A percentile compares a stretch with the other conserved stretches of the same genome.
phyloP scores from a whole-genome alignment of 2,113 vertebrate genomes.

The Anser cygnoides region DNA sequence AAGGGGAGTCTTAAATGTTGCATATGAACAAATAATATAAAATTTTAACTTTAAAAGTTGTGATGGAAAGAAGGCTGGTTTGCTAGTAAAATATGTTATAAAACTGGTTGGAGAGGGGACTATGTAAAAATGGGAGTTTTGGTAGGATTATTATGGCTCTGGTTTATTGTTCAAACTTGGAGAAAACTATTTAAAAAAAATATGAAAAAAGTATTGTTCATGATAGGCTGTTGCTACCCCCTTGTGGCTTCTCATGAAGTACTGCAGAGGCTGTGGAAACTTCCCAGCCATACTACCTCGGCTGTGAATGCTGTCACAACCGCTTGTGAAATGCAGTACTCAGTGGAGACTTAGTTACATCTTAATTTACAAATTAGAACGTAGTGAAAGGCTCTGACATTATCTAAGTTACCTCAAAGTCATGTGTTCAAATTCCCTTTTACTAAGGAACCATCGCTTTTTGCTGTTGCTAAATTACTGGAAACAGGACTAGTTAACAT shows the following conservation, averaged over 20 bases:
- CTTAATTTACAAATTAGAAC: not conserved
- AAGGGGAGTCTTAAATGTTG: not conserved
- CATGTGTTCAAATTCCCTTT: not conserved
- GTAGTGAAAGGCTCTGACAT: not conserved
- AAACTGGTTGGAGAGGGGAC: not conserved
- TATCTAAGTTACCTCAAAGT: not conserved
- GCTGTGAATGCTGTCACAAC: not conserved
- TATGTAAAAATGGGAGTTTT: not conserved
- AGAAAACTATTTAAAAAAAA: not conserved
- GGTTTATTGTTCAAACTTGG: not conserved
- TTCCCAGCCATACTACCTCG: not conserved
- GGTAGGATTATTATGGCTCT: rapidly evolving
- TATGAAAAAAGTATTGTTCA: not conserved
- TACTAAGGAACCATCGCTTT: constrained; percentile 94
- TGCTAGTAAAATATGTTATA: rapidly evolving
- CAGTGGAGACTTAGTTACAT: not conserved
- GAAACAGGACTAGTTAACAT: constrained; percentile 98
- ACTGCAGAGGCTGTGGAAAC: not conserved
- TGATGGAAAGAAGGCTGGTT: not conserved
- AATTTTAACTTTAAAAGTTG: not conserved
- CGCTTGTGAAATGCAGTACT: not conserved
- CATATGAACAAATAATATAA: too few relatives aligned
- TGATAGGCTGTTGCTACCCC: not conserved
- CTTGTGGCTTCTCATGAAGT: not conserved
- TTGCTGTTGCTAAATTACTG: constrained; percentile 96